Percentiles rank a stretch among this genome's conserved stretches.
These are phyloP conservation scores for Heliangelus exortis DNA, from an alignment of 2,797 vertebrate species.

Conservation along the genomic window DNA sequence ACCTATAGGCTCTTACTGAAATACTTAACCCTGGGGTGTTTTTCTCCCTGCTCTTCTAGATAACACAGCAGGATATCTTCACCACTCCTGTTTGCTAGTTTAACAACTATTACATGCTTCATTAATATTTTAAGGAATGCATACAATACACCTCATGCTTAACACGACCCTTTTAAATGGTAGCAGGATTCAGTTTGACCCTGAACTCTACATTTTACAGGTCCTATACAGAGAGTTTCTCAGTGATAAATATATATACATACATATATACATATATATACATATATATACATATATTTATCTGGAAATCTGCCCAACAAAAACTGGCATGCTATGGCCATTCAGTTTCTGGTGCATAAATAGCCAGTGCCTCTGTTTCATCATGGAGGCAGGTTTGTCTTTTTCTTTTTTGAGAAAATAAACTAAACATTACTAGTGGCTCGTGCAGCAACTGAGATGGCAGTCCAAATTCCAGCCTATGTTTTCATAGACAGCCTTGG, in stretches of 20 bases:
- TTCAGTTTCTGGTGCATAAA: not conserved
- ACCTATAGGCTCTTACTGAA: not conserved
- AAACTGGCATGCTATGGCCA: not conserved
- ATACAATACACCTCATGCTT: not conserved
- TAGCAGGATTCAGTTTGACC: not conserved
- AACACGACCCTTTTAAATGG: not conserved
- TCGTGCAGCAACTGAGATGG: not conserved
- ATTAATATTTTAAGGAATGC: not conserved
- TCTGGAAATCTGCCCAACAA: not conserved
- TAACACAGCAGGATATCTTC: not conserved
- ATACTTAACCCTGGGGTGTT: not conserved
- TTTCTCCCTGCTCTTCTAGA: not conserved
- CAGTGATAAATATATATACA: no score
- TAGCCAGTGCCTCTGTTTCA: not conserved
- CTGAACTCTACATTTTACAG: not conserved
- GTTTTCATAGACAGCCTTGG: not conserved
- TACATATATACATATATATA: not conserved
- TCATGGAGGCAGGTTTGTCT: not conserved
- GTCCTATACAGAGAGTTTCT: not conserved
- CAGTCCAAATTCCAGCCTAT: not conserved
- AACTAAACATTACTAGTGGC: not conserved
- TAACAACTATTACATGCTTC: not conserved
- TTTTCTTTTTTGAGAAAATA: slow-evolving; percentile 5
- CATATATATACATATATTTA: not conserved
- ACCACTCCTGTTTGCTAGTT: not conserved